Base-by-base conservation (phyloP, 92 coral and sea anemone genomes). In the Porites rus region DNA sequence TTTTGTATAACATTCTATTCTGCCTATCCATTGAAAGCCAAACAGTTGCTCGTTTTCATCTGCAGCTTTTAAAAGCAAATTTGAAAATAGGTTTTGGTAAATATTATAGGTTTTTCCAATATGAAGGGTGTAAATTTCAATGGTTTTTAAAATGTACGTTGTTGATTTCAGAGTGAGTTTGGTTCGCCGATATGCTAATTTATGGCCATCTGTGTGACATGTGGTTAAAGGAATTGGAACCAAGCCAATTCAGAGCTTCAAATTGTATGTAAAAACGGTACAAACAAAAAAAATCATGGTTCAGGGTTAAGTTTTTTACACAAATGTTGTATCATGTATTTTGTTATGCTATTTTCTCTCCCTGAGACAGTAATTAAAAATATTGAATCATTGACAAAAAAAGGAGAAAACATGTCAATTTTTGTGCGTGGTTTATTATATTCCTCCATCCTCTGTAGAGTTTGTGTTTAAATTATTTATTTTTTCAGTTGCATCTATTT, bases 231-330 rank as follows among this genome's bases (percentile, higher is more conserved):
- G 31, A 31, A 9, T 83, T 83, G 87, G 87, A 63, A 5, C 65
- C 4, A 16, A 51, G 73, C 87, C 87, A 83, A 83, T 2, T 63
- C 18, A 16, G 69, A 51, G 0, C 54, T 70, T 70, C 77, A 81
- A 28, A 66, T 8, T 38, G 51, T 25, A 14, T 51, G 25, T 52
- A 51, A 51, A 14, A 21, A 53, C 25, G 24, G 38, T 52, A 17
- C 28, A 80, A 67, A 46, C 21, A 17, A 80, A 80, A 14, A 6
- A 7, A 24, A 10, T 11, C 51, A 52, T 61, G 67, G 6, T n/a
- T 19, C 11, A 25, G 10, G 43, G 78, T 20, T 18, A 59, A 62
- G 66, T 14, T 7, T 62, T 62, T 11, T 51, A 19, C 60, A 60
- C 16, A 9, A 54, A 52, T 11, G 62, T 51, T 53, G 4, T 20